Percentiles rank a stretch among this genome's conserved stretches.
phyloP scores from a whole-genome alignment of 2,797 vertebrate species.

The Aldrovandia affinis region DNA sequence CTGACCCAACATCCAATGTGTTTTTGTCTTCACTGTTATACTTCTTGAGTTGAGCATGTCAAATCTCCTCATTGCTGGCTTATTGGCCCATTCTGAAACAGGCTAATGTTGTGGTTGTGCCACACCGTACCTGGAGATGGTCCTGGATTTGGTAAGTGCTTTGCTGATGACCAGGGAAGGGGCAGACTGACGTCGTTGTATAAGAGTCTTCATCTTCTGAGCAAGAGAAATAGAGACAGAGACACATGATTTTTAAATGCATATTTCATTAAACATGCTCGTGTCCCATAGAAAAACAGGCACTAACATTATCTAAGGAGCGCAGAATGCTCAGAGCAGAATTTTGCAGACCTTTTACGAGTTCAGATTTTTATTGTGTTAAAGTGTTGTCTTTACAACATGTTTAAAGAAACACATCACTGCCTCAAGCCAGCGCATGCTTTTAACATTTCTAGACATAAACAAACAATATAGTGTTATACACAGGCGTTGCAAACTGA shows the following conservation, averaged over 20 bases:
- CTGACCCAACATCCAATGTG: too few species aligned
- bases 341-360: background rate
- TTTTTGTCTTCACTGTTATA: too few species aligned
- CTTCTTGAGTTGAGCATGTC: too few species aligned
- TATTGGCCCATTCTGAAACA: background rate
- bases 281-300: background rate
- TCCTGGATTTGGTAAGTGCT: constrained; percentile 85
- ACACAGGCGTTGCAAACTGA: background rate
- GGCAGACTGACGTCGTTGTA: constrained; percentile 87
- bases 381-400: background rate
- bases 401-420: background rate
- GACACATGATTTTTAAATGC: constrained; percentile 7
- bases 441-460: constrained; percentile 10
- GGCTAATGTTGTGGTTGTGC: background rate
- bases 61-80: background rate
- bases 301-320: background rate
- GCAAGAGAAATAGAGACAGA: constrained; percentile 33
- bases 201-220: constrained; percentile 86
- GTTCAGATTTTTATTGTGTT: constrained; percentile 1
- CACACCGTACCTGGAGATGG: constrained; percentile 78
- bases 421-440: background rate
- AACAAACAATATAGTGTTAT: background rate
- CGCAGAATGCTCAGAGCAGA: background rate
- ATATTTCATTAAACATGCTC: background rate
- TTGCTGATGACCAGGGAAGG: constrained; percentile 89